Percentiles rank a stretch among this genome's conserved stretches.
phyloP scores from a whole-genome alignment of 2,113 vertebrate genomes.

The Menidia beryllina region DNA sequence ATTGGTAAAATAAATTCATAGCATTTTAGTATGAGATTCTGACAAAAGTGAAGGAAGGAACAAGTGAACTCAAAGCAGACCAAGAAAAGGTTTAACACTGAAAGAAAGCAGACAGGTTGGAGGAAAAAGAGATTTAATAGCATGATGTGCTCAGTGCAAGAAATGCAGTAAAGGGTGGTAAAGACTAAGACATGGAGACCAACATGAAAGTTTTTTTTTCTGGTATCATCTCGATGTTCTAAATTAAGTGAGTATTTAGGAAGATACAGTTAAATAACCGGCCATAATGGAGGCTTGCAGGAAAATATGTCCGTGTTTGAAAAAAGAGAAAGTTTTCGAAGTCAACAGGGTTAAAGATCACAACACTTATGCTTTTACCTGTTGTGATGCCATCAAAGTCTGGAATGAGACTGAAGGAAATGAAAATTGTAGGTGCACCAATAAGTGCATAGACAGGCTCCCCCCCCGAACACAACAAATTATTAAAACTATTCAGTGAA shows the following conservation, averaged over 20 bases:
- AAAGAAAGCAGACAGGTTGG: conserved; percentile 67
- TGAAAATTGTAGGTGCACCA: conserved; percentile 33
- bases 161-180: conserved; percentile 76
- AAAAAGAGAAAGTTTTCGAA: conserved; percentile 11
- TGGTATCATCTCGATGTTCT: conserved; percentile 17
- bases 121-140: conserved; percentile 88
- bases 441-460: not conserved
- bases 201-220: conserved; percentile 26
- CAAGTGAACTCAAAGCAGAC: conserved; percentile 1
- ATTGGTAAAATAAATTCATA: not conserved
- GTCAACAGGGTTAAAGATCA: conserved; percentile 38
- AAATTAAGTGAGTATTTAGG: conserved; percentile 14
- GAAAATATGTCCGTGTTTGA: conserved; percentile 29
- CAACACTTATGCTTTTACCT: conserved; percentile 41
- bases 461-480: conserved; percentile 39
- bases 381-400: conserved; percentile 51
- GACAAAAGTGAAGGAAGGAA: conserved; percentile 29
- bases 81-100: conserved; percentile 40
- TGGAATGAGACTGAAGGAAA: conserved; percentile 79
- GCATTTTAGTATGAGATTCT: conserved; percentile 16
- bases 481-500: not conserved
- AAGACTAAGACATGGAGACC: conserved; percentile 47
- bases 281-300: conserved; percentile 28
- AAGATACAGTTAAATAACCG: conserved; percentile 39
- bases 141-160: conserved; percentile 82